These are phyloP conservation scores for Busseola fusca DNA, from an alignment of 2,888 invertebrate species.

Conservation along the genomic window DNA sequence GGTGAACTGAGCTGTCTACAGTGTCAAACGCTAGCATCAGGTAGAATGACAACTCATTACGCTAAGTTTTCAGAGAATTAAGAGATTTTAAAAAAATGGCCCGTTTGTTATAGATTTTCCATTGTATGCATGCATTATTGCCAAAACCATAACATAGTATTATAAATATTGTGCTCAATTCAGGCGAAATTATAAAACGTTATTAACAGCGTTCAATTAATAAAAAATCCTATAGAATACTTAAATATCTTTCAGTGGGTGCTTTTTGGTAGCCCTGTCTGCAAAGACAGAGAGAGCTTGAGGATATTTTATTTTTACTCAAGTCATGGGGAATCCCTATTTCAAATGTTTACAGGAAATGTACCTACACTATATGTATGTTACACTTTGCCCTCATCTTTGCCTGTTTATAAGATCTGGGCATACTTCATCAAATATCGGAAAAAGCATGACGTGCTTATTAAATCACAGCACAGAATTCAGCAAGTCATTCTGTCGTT, in stretches of 20 bases:
- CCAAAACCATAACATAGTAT: no score
- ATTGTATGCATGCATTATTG: no score
- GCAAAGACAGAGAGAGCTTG: constrained; percentile 44
- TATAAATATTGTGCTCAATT: neutral
- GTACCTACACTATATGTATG: neutral
- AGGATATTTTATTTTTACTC: constrained; percentile 31
- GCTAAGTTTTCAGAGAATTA: neutral
- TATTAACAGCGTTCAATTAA: neutral
- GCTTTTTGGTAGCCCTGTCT: constrained; percentile 38
- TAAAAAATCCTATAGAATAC: neutral
- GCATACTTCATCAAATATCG: neutral
- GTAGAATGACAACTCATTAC: neutral
- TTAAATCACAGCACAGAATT: neutral
- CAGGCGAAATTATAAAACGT: neutral
- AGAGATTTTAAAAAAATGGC: neutral
- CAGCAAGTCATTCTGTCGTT: constrained; percentile 2
- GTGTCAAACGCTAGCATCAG: neutral
- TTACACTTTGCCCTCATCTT: neutral
- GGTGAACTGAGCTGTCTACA: neutral
- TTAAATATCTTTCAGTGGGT: neutral
- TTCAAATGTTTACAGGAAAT: constrained; percentile 51
- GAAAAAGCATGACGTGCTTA: neutral
- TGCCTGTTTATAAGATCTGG: constrained; percentile 4
- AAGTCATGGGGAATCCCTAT: constrained; percentile 36
- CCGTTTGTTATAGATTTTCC: neutral